Evolutionary conservation across 92 coral and sea anemone species (phyloP), one percentile per base, ranked within the genome.

Genomic region (Epizoanthus rinbou): DNA sequence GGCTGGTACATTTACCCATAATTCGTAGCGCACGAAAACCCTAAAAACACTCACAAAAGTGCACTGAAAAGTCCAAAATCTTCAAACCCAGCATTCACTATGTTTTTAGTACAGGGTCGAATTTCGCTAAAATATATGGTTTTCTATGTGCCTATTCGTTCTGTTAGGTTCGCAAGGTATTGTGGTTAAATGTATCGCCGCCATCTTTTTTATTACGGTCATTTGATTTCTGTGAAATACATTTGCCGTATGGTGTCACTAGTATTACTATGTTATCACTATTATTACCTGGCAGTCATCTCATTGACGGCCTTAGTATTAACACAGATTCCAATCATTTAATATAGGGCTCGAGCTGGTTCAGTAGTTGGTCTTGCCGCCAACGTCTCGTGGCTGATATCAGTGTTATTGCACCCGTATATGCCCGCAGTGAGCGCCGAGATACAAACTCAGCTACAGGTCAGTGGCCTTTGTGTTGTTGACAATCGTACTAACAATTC

Each of bases 351-450:
- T 33, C 97, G 97, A 9, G 95, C 98, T 5, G 98, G 95, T 69
- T 91, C 97, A 57, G 95, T 95, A 4, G 69, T 95, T 39, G 93
- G 98, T 33, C 86, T 95, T 68, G 95, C 98, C 3, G 58, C 92
- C 79, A 91, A 95, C 82, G 85, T 95, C 85, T 80, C 98, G 18
- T 87, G 94, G 94, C 65, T 93, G 85, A 63, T 95, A 37, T 95
- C 98, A 19, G 91, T 95, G 67, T 88, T 95, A 7, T 35, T 97
- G 58, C 97, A 92, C 60, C 99, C 99, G 2, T 97, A 91, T 89
- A 97, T 97, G 99, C 99, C 99, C 19, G 85, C 87, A 3, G 89
- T 91, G 22, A 92, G 97, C 78, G 89, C 89, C 7, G 95, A 94
- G 64, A 90, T 94, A 78, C 92, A 92, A 74, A 72, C 80, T 52